Percentiles rank a stretch among this genome's conserved stretches.
Conservation (phyloP, 1,140 invertebrate species). For the Popillia japonica region DNA sequence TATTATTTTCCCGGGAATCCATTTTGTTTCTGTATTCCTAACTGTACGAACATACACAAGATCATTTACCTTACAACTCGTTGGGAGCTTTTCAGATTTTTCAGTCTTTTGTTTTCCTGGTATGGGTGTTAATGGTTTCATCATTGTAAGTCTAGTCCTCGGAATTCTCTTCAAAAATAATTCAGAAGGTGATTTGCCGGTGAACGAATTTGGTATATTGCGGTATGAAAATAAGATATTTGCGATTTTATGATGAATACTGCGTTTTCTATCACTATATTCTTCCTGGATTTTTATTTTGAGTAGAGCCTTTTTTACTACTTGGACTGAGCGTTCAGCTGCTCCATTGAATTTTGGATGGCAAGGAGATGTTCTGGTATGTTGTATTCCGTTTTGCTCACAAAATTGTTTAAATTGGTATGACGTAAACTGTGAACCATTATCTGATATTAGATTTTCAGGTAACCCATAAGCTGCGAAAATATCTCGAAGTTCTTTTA, state of each 20-base stretch:
- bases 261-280: not conserved
- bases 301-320: not conserved
- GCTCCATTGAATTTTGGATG: slow-evolving; percentile 1
- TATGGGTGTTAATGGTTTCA: not conserved
- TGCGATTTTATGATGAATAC: not conserved
- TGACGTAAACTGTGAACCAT: slow-evolving; percentile 14
- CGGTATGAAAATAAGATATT: not conserved
- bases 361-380: not conserved
- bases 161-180: slow-evolving; percentile 9
- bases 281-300: not conserved
- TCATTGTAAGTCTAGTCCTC: not conserved
- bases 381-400: not conserved
- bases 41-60: too few species aligned
- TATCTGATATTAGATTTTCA: slow-evolving; percentile 29
- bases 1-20: not conserved
- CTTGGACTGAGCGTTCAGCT: not conserved
- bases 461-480: slow-evolving; percentile 4
- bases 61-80: too few species aligned
- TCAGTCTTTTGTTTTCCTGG: too few species aligned
- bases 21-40: too few species aligned
- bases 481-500: not conserved
- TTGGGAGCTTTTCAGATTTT: too few species aligned
- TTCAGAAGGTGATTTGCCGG: not conserved
- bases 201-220: not conserved
- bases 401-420: slow-evolving; percentile 18